A percentile compares a stretch with the other conserved stretches of the same genome.
Conservation (phyloP, 2,888 invertebrate species). For the Loripinus fragilis region DNA sequence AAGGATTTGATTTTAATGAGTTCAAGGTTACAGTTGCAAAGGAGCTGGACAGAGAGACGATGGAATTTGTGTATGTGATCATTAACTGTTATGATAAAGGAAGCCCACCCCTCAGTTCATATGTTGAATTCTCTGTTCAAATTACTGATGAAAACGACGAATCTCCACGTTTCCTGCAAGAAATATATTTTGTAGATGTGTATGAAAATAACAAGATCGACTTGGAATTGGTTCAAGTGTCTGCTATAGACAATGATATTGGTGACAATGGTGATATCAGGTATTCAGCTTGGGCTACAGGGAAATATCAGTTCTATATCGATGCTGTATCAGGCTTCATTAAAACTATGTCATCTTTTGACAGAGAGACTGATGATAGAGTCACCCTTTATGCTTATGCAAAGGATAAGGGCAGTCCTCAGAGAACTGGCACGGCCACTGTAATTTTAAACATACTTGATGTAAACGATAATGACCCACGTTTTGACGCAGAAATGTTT, state of each 20-base stretch:
- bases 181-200: constrained; percentile 63
- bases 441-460: constrained; percentile 59
- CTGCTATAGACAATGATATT: constrained; percentile 69
- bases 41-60: constrained; percentile 60
- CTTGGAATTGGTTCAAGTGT: constrained; percentile 66
- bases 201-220: constrained; percentile 68
- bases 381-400: constrained; percentile 68
- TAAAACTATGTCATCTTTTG: constrained; percentile 64
- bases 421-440: constrained; percentile 64
- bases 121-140: constrained; percentile 64
- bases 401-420: constrained; percentile 63
- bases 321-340: constrained; percentile 69
- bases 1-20: constrained; percentile 67
- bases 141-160: constrained; percentile 96
- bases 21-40: constrained; percentile 68
- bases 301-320: constrained; percentile 62
- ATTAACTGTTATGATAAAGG: constrained; percentile 67
- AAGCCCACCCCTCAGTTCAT: constrained; percentile 59
- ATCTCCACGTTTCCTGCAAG: constrained; percentile 90
- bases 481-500: constrained; percentile 50
- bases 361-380: constrained; percentile 64
- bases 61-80: constrained; percentile 56
- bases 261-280: constrained; percentile 68
- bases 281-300: constrained; percentile 60
- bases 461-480: constrained; percentile 62